Evolutionary conservation across 2,797 vertebrate genomes (phyloP).

Genomic region (Zalophus californianus): DNA sequence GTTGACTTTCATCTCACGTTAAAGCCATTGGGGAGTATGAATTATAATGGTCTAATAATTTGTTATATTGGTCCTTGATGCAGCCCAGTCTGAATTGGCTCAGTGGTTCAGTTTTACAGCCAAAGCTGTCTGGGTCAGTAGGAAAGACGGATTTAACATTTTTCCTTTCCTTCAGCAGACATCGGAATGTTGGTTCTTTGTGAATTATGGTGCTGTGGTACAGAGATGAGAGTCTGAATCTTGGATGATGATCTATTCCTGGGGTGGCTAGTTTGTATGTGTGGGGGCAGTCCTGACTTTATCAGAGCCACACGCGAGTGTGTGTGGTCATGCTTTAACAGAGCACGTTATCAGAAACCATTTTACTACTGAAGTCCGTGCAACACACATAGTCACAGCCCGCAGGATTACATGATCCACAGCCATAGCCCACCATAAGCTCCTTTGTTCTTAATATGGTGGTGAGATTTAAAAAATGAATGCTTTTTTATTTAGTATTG

Average conservation of each 20-base stretch:
- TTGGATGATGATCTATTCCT: background rate
- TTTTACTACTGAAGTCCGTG: background rate
- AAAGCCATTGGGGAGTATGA: background rate
- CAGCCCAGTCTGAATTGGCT: background rate
- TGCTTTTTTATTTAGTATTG: background rate
- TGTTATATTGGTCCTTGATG: background rate
- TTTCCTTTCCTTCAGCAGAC: background rate
- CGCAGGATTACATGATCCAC: fast-evolving
- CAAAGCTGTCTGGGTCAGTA: background rate
- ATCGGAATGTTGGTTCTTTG: background rate
- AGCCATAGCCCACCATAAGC: background rate
- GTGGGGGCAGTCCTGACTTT: no score
- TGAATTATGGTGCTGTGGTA: background rate
- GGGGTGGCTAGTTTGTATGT: background rate
- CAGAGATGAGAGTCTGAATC: background rate
- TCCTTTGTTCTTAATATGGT: background rate
- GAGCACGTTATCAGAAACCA: background rate
- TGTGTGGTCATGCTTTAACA: background rate
- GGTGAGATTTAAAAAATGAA: background rate
- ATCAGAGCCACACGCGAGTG: background rate
- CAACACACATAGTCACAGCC: fast-evolving
- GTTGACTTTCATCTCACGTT: background rate
- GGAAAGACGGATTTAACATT: background rate
- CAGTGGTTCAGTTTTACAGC: background rate
- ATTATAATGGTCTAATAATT: background rate